Percentiles rank a stretch among this genome's conserved stretches.
These are phyloP conservation scores for Dendrocopos noguchii DNA, from an alignment of 2,113 vertebrate species.

Conservation along the genomic window DNA sequence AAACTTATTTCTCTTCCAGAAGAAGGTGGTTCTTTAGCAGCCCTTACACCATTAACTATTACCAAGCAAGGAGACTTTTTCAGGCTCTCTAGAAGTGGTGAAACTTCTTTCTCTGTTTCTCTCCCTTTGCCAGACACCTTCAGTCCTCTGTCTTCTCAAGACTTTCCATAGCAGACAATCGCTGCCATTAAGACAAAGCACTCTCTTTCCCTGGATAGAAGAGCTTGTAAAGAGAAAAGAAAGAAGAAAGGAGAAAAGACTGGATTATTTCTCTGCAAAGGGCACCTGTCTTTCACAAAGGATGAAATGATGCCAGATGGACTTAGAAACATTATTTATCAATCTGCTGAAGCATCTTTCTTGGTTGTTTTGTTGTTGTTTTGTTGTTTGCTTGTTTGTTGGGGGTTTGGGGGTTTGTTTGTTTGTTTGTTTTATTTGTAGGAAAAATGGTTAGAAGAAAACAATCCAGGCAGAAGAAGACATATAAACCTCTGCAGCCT, in stretches of 20 bases:
- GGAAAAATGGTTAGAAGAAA: slow-evolving; percentile 5
- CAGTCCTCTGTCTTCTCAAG: background rate
- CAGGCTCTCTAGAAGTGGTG: background rate
- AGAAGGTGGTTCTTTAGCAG: background rate
- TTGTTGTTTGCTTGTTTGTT: background rate
- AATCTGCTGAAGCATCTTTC: background rate
- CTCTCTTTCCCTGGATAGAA: background rate
- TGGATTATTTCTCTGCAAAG: slow-evolving; percentile 30
- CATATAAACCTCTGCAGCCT: background rate
- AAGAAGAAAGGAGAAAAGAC: background rate
- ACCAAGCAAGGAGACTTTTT: background rate
- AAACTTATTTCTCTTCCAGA: background rate
- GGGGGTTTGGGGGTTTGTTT: background rate
- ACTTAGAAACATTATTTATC: slow-evolving; percentile 28
- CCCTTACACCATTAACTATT: background rate
- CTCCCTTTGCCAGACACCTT: background rate
- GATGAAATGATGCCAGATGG: slow-evolving; percentile 24
- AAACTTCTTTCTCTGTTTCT: background rate
- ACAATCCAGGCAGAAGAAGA: background rate
- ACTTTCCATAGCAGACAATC: background rate
- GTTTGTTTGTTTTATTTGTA: background rate
- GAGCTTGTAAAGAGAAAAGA: background rate
- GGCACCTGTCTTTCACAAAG: slow-evolving; percentile 48
- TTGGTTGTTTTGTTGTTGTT: background rate
- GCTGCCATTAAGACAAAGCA: slow-evolving; percentile 44